Evolutionary conservation across 2,113 vertebrate species (phyloP).

Genomic region (Hassar affinis): DNA sequence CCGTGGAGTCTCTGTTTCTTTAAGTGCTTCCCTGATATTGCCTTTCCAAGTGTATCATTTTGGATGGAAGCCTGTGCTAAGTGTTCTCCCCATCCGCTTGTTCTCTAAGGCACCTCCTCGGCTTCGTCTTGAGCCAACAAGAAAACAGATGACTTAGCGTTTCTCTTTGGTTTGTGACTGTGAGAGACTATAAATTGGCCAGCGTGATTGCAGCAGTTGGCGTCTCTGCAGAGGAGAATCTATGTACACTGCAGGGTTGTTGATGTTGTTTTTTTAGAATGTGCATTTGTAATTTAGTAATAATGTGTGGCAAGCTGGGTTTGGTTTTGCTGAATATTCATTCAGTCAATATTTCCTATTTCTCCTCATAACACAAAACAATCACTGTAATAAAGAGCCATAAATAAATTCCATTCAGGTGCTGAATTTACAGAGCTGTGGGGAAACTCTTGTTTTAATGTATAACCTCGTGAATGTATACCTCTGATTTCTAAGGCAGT

Average conservation of each 20-base stretch:
- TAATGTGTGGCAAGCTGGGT: not conserved
- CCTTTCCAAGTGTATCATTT: slow-evolving; percentile 30
- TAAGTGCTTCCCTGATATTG: not conserved
- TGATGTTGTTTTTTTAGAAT: slow-evolving; percentile 2
- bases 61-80: slow-evolving; percentile 46
- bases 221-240: slow-evolving; percentile 54
- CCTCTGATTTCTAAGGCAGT: too few species aligned
- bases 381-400: not conserved
- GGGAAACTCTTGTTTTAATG: not conserved
- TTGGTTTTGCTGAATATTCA: not conserved
- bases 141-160: slow-evolving; percentile 61
- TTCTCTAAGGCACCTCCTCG: slow-evolving; percentile 17
- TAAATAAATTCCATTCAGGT: not conserved
- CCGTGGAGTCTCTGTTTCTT: slow-evolving; percentile 14
- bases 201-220: slow-evolving; percentile 45
- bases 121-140: slow-evolving; percentile 22
- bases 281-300: slow-evolving; percentile 1
- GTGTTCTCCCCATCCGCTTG: slow-evolving; percentile 42
- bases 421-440: not conserved
- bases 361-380: not conserved
- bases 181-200: slow-evolving; percentile 58
- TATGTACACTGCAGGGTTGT: slow-evolving; percentile 24
- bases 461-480: too few species aligned
- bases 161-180: slow-evolving; percentile 57
- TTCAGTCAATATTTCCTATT: not conserved